phyloP scores from a whole-genome alignment of 2,797 vertebrate species.

The Coluber constrictor region DNA sequence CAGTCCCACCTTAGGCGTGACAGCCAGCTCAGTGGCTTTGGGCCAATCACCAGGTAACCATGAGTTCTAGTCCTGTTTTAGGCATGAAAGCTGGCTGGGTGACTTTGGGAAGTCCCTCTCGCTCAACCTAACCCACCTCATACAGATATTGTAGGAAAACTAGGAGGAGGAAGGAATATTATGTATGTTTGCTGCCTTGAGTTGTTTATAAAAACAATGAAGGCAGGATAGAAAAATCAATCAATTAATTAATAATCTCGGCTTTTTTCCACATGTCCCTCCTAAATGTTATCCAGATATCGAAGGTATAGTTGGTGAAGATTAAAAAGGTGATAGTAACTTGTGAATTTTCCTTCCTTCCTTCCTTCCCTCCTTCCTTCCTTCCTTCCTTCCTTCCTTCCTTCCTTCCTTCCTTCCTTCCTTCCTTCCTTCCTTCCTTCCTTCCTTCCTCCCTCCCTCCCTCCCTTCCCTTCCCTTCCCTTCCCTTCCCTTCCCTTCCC shows the following conservation, averaged over 20 bases:
- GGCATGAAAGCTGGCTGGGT: background rate
- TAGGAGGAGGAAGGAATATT: background rate
- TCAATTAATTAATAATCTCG: background rate
- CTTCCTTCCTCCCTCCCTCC: too few relatives aligned
- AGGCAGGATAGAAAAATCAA: background rate
- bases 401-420: too few relatives aligned
- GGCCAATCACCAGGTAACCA: too few relatives aligned
- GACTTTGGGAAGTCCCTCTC: background rate
- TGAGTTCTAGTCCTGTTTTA: background rate
- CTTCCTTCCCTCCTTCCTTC: too few relatives aligned
- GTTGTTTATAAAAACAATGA: background rate
- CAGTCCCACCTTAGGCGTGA: too few relatives aligned
- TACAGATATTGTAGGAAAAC: background rate
- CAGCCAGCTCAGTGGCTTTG: too few relatives aligned
- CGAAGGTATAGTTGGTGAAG: background rate
- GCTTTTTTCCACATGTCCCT: background rate
- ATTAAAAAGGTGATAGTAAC: background rate
- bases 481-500: rapidly evolving
- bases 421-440: rapidly evolving
- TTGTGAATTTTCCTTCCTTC: too few relatives aligned
- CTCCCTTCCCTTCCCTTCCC: too few relatives aligned
- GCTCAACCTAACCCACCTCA: background rate
- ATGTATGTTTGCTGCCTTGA: background rate
- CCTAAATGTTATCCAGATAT: background rate
- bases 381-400: too few relatives aligned